Conservation (phyloP, 2,888 invertebrate genomes). For the Ptychoptera albimana region DNA sequence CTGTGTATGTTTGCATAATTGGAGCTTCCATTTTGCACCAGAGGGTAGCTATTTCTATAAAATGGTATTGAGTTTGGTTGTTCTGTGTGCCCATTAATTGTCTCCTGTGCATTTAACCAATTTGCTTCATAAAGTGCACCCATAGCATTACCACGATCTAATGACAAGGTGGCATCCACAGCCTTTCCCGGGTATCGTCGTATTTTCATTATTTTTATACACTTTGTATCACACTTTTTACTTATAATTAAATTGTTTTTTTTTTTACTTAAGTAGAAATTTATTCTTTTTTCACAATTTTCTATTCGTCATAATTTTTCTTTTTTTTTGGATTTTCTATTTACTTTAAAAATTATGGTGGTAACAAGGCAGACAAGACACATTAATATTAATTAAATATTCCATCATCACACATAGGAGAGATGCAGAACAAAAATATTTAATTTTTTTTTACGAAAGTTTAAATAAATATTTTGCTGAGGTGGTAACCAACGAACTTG, state of each 20-base stretch:
- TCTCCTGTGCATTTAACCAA: conserved; percentile 54
- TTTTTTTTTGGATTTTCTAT: too few relatives aligned
- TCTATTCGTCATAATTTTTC: too few relatives aligned
- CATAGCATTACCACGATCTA: conserved; percentile 57
- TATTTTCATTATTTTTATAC: conserved; percentile 53
- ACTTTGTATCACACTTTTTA: not conserved
- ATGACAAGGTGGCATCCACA: conserved; percentile 45
- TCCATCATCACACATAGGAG: too few relatives aligned
- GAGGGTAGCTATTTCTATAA: conserved; percentile 1
- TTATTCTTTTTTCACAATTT: too few relatives aligned
- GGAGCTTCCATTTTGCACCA: not conserved
- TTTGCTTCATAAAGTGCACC: conserved; percentile 69
- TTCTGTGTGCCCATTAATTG: conserved; percentile 8
- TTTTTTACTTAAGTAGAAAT: too few relatives aligned
- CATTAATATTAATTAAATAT: too few relatives aligned
- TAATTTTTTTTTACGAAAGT: too few relatives aligned
- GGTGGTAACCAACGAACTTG: too few relatives aligned
- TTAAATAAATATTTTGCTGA: too few relatives aligned
- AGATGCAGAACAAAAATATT: too few relatives aligned
- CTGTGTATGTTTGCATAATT: not conserved
- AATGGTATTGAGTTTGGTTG: not conserved
- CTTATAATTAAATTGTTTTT: not conserved
- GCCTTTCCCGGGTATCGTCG: conserved; percentile 73
- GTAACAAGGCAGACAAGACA: too few relatives aligned
- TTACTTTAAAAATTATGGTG: too few relatives aligned